phyloP scores from a whole-genome alignment of 2,113 vertebrate species.

The Brienomyrus brachyistius region DNA sequence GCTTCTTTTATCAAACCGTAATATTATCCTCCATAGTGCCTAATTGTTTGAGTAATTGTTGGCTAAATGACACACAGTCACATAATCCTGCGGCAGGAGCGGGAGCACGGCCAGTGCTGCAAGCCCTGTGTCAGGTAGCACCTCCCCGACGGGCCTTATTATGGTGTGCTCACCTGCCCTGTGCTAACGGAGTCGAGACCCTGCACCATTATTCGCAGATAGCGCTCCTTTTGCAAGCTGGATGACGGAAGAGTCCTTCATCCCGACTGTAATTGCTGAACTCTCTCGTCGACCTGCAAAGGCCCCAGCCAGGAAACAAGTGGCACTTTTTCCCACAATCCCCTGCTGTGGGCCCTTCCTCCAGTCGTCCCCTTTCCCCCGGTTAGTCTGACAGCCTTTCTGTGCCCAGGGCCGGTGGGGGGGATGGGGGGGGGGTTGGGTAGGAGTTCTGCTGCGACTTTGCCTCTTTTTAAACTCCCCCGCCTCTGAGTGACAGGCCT shows the following conservation, averaged over 20 bases:
- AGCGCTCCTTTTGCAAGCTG: not conserved
- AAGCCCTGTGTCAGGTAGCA: not conserved
- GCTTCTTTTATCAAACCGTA: not conserved
- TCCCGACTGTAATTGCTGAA: not conserved
- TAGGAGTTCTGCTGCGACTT: not conserved
- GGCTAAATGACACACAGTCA: not conserved
- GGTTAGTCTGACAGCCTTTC: not conserved
- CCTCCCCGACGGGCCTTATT: not conserved
- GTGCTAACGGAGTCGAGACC: not conserved
- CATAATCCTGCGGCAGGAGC: not conserved
- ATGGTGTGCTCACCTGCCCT: not conserved
- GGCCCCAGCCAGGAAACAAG: not conserved
- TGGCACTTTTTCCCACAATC: not conserved
- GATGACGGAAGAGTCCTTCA: not conserved
- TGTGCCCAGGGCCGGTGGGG: not conserved
- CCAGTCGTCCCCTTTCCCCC: not conserved
- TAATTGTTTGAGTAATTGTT: conserved; percentile 1
- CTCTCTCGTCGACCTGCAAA: not conserved
- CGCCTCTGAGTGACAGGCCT: not conserved
- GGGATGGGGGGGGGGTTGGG: not conserved
- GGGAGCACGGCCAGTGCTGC: not conserved
- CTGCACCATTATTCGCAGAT: not conserved
- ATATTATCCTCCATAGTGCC: not conserved
- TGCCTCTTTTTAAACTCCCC: not conserved
- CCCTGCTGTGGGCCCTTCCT: not conserved